These are phyloP conservation scores for Ctenopoma kingsleyae DNA, from an alignment of 2,797 vertebrate genomes.

Conservation along the genomic window DNA sequence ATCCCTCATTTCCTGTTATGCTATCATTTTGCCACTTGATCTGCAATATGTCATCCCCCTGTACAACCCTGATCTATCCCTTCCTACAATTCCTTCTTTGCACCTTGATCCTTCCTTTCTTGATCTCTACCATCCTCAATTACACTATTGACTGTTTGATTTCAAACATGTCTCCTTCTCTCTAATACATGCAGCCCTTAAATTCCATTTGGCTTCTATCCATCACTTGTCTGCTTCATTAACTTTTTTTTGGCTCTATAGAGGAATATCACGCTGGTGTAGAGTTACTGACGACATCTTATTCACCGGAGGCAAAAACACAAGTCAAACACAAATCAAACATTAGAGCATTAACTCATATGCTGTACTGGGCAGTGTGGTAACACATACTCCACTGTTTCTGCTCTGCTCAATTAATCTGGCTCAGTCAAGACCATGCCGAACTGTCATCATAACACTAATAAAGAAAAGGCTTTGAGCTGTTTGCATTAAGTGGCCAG, in stretches of 20 bases:
- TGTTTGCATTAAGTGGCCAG: slow-evolving; percentile 77
- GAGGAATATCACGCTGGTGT: slow-evolving; percentile 30
- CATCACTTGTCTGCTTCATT: slow-evolving; percentile 24
- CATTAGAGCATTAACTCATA: slow-evolving; percentile 53
- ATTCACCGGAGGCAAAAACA: slow-evolving; percentile 61
- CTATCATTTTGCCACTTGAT: neutral
- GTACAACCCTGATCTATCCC: neutral
- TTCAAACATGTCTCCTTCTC: slow-evolving; percentile 29
- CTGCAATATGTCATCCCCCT: neutral
- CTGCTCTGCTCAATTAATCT: slow-evolving; percentile 75
- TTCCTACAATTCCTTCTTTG: slow-evolving; percentile 5
- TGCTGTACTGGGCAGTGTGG: slow-evolving; percentile 39
- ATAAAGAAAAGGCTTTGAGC: slow-evolving; percentile 78
- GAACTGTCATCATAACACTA: slow-evolving; percentile 77
- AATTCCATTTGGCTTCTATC: slow-evolving; percentile 19
- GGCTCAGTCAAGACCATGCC: slow-evolving; percentile 66
- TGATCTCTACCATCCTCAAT: slow-evolving; percentile 28
- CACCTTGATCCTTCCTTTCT: slow-evolving; percentile 13
- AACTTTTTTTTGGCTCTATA: slow-evolving; percentile 16
- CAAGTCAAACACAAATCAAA: slow-evolving; percentile 19
- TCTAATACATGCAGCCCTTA: slow-evolving; percentile 12
- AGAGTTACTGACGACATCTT: slow-evolving; percentile 55
- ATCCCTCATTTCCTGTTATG: neutral
- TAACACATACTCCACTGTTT: slow-evolving; percentile 48
- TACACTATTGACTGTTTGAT: slow-evolving; percentile 39